phyloP scores from a whole-genome alignment of 2,113 vertebrate genomes.

The Pterocles gutturalis region DNA sequence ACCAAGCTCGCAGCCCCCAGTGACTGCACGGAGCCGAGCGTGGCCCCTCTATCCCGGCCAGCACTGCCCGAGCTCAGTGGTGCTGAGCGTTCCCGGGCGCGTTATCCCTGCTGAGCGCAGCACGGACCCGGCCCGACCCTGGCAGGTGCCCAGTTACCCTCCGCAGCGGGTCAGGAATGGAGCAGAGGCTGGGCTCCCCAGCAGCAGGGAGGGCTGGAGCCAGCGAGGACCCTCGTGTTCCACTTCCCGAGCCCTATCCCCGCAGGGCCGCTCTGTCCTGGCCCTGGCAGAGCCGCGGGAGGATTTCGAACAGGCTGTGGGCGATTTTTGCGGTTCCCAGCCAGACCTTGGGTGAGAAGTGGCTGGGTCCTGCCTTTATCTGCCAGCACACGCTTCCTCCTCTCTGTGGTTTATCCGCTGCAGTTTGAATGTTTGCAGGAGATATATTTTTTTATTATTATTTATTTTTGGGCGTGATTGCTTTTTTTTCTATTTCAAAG shows the following conservation, averaged over 20 bases:
- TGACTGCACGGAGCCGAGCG: no score
- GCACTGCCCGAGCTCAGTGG: no score
- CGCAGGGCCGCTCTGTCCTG: accelerated
- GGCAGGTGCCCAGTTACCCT: neutral
- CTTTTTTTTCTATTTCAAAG: neutral
- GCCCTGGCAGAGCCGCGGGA: neutral
- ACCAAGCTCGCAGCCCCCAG: no score
- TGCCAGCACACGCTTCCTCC: neutral
- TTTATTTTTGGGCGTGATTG: neutral
- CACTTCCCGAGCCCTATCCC: neutral
- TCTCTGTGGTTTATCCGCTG: neutral
- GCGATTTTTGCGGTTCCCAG: neutral
- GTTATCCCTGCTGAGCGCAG: neutral
- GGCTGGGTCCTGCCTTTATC: neutral
- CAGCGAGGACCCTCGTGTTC: neutral
- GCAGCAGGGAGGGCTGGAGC: neutral
- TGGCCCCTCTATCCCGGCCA: no score
- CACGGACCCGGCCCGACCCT: neutral
- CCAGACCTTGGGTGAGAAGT: neutral
- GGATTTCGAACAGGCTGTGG: neutral
- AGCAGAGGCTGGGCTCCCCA: neutral
- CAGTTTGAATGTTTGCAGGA: neutral
- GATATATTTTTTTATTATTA: neutral
- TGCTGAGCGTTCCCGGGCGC: neutral
- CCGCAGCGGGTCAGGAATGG: no score